Evolutionary conservation across 2,888 invertebrate species (phyloP), one percentile per base, ranked within the genome.

Genomic region (Drosophila antonietae): DNA sequence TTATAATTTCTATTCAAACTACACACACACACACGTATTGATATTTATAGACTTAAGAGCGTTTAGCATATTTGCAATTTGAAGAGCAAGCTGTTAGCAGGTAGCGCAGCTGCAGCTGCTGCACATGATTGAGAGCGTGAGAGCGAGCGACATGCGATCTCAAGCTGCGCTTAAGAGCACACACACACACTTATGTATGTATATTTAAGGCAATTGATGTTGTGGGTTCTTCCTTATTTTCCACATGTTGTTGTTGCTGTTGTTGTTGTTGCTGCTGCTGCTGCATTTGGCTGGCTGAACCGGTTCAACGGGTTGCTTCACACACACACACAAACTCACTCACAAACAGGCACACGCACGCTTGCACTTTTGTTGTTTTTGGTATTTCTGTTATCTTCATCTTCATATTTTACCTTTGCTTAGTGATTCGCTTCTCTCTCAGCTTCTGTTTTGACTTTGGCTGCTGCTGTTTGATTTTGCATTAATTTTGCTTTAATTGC

Each of bases 241-340:
- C 59, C 37, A 68, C 61, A 67, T 75, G 60, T 62, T 66, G 49
- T 35, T 53, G 35, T 31, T 72, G 66, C 47, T 73, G 28, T 4
- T 47, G n/a, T n/a, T n/a, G n/a, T n/a, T n/a, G n/a, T n/a, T n/a
- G 47, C 5, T 15, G 47, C 28, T 15, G 49, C 31, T 49, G 69
- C 55, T 68, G 84, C 52, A 68, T 77, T 66, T 65, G 73, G 67
- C 59, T 64, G 57, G 71, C 66, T 49, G 58, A 79, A 83, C 83
- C 83, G 88, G 83, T 83, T 81, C 65, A 84, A 84, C 83, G 72
- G 85, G 83, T 83, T 78, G 56, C 67, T 51, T 57, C 64, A 57
- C 81, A 78, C 44, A n/a, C 49, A 23, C 53, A 56, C 66, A 31
- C 52, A 28, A 51, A 55, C 68, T n/a, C 44, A 43, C 52, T 51